Evolutionary conservation across 2,797 vertebrate species (phyloP).

Genomic region (Aselliscus stoliczkanus): DNA sequence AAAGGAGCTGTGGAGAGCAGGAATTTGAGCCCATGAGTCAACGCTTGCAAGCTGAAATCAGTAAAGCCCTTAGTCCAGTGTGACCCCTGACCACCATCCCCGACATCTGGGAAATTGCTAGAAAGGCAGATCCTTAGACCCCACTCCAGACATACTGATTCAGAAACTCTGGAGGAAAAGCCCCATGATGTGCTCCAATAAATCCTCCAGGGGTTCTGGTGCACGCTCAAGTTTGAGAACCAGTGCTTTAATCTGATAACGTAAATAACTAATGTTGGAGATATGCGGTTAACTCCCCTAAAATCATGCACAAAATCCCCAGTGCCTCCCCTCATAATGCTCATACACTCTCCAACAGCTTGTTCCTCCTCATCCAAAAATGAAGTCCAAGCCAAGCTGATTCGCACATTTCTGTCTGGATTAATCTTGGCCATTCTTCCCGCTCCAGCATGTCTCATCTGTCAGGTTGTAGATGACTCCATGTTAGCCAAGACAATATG

Average conservation of each 20-base stretch:
- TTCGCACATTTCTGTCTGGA: not conserved
- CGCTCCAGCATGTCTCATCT: not conserved
- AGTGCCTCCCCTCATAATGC: not conserved
- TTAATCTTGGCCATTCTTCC: not conserved
- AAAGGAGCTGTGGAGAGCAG: not conserved
- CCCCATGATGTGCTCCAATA: not conserved
- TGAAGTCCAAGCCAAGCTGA: not conserved
- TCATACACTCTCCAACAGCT: not conserved
- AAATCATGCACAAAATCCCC: not conserved
- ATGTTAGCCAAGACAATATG: not conserved
- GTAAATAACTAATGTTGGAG: accelerated
- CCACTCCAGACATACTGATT: not conserved
- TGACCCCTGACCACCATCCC: not conserved
- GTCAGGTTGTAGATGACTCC: not conserved
- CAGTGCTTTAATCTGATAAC: not conserved
- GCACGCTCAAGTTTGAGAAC: not conserved
- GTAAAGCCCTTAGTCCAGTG: not conserved
- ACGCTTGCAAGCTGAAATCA: not conserved
- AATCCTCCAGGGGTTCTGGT: not conserved
- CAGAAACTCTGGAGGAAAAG: not conserved
- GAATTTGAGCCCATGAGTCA: not conserved
- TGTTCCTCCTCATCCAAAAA: not conserved
- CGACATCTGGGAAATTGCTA: not conserved
- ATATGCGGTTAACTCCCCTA: not conserved
- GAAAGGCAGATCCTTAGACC: not conserved